A percentile compares a stretch with the other conserved stretches of the same genome.
These are phyloP conservation scores for Zaprionus africanus DNA, from an alignment of 1,140 invertebrate species.

Conservation along the genomic window DNA sequence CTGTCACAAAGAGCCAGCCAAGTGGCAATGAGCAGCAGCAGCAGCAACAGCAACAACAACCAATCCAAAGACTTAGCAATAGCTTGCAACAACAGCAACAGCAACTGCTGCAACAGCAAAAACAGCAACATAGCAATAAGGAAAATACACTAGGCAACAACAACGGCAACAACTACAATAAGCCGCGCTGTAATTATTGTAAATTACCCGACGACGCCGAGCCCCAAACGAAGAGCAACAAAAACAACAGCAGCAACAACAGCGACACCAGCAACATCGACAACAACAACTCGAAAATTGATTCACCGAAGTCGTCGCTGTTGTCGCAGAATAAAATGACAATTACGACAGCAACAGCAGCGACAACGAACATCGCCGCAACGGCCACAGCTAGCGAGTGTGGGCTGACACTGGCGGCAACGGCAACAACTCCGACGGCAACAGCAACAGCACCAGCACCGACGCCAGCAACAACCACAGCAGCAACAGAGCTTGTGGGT, in stretches of 20 bases:
- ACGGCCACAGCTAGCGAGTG: constrained; percentile 62
- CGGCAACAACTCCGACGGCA: constrained; percentile 37
- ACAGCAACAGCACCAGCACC: constrained; percentile 38
- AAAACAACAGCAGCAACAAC: constrained; percentile 30
- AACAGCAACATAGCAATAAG: constrained; percentile 77
- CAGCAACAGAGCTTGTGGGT: constrained; percentile 69
- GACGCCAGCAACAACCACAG: constrained; percentile 24
- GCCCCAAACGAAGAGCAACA: constrained; percentile 72
- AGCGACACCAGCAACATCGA: constrained; percentile 6
- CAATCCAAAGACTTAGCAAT: constrained; percentile 83
- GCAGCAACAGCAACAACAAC: constrained; percentile 62
- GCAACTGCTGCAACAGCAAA: constrained; percentile 48
- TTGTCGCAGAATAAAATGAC: constrained; percentile 82
- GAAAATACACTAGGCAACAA: constrained; percentile 76
- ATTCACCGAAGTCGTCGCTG: constrained; percentile 75
- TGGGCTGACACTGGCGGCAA: constrained; percentile 62
- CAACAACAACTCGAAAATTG: constrained; percentile 68
- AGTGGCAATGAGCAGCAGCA: constrained; percentile 76
- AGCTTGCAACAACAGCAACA: constrained; percentile 70
- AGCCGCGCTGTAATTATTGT: constrained; percentile 80
- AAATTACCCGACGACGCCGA: constrained; percentile 79
- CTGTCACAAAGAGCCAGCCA: constrained; percentile 74
- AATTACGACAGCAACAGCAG: constrained; percentile 74
- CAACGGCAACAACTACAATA: constrained; percentile 61
- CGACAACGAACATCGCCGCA: constrained; percentile 51